Base-by-base conservation (phyloP, 1,140 invertebrate genomes). In the Trialeurodes vaporariorum region DNA sequence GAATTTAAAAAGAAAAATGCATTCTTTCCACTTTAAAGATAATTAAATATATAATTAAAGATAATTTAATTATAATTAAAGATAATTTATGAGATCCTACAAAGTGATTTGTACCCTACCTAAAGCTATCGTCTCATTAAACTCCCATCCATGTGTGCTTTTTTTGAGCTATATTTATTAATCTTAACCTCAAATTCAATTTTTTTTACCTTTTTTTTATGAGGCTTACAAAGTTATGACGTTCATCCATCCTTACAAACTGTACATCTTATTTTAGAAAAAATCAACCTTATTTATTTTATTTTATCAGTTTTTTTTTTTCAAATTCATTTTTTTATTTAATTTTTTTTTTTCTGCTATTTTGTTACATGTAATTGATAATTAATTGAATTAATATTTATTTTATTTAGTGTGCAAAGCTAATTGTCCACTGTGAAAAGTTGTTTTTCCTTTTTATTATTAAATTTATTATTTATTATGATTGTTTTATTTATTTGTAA, bases 401-500 rank as follows among this genome's bases (percentile, higher is more conserved):
- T 49, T n/a, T 49, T 49, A 49, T 49, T 49, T 49, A 49, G 34
- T 49, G 34, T 49, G 34, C 34, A 49, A 49, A 49, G 34, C 34
- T 49, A 49, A 49, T n/a, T 49, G 34, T 49, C 34, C 34, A 49
- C 34, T 49, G 34, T 49, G 34, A 49, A 49, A 49, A 49, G 34
- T 49, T 49, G 34, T 49, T 49, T 49, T 49, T 49, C 34, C 34
- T 49, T 49, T 49, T 49, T 49, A 49, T 49, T 49, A 49, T 49
- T 49, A 49, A 49, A 49, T 49, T 49, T 49, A 49, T 49, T 49
- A 49, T 49, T 49, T 63, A 24, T 27, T 27, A 27, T 24, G 59
- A 25, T 61, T 58, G 25, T 65, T 49, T 59, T 64, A 59, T 64
- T 64, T 64, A 63, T 64, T 64, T 68, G 60, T 49, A 49, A 49